Conservation (phyloP, 2,888 invertebrate genomes). For the Teleogryllus oceanicus region DNA sequence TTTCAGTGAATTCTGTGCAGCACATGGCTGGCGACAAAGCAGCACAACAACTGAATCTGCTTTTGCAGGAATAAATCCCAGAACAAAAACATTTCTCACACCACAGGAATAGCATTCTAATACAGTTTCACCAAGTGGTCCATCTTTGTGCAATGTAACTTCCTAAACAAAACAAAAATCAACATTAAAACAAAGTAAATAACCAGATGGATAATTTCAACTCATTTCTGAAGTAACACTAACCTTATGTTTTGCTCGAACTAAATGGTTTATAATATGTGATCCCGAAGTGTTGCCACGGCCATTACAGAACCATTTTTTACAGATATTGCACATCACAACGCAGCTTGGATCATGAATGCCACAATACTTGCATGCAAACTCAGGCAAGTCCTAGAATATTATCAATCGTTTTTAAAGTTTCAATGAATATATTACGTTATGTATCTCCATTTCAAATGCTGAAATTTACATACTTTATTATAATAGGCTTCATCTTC, state of each 20-base stretch:
- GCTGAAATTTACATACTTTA: constrained; percentile 47
- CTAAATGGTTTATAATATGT: constrained; percentile 98
- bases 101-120: constrained; percentile 99
- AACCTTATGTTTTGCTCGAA: constrained; percentile 93
- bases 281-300: constrained; percentile 96
- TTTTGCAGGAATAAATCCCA: constrained; percentile 99
- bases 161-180: constrained; percentile 56
- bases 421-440: not conserved
- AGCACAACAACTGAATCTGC: constrained; percentile 97
- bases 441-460: not conserved
- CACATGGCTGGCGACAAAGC: constrained; percentile 96
- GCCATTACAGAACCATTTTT: constrained; percentile 99
- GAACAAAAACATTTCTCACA: constrained; percentile 94
- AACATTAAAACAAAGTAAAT: not conserved
- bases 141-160: constrained; percentile 94
- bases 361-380: constrained; percentile 99
- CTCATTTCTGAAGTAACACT: not conserved
- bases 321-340: constrained; percentile 96
- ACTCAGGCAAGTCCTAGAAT: constrained; percentile 80
- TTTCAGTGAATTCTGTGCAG: constrained; percentile 92
- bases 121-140: constrained; percentile 95
- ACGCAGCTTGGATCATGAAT: constrained; percentile 97
- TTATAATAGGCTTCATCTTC: constrained; percentile 87
- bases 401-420: constrained; percentile 21
- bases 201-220: not conserved